Evolutionary conservation across 1,140 invertebrate genomes (phyloP).

Genomic region (Phthorimaea operculella): DNA sequence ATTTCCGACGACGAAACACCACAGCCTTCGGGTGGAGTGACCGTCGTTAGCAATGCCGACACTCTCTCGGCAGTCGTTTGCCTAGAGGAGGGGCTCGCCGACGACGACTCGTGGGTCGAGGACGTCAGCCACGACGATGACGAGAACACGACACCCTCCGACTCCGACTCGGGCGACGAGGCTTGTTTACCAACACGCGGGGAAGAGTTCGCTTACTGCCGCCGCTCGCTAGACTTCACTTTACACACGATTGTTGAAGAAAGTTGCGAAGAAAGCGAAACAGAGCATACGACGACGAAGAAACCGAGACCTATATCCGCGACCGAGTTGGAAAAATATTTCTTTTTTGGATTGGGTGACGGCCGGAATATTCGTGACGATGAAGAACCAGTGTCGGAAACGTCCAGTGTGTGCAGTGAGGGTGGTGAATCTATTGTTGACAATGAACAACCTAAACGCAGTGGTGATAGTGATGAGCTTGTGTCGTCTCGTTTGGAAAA

Average conservation of each 20-base stretch:
- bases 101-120: slow-evolving; percentile 90
- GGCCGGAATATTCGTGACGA: slow-evolving; percentile 70
- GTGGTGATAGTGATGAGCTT: slow-evolving; percentile 74
- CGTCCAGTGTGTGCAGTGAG: slow-evolving; percentile 88
- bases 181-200: slow-evolving; percentile 74
- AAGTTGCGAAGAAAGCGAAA: slow-evolving; percentile 91
- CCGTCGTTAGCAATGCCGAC: slow-evolving; percentile 73
- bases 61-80: slow-evolving; percentile 77
- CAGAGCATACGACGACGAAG: slow-evolving; percentile 71
- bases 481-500: slow-evolving; percentile 89
- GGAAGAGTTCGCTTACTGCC: slow-evolving; percentile 84
- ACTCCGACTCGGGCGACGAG: slow-evolving; percentile 70
- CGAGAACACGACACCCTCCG: slow-evolving; percentile 69
- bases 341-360: slow-evolving; percentile 85
- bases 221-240: slow-evolving; percentile 86
- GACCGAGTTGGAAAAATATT: slow-evolving; percentile 91
- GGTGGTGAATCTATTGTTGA: slow-evolving; percentile 75
- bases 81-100: slow-evolving; percentile 84
- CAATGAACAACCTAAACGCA: slow-evolving; percentile 66
- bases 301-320: slow-evolving; percentile 75
- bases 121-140: slow-evolving; percentile 82
- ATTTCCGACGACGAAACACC: slow-evolving; percentile 50
- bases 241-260: slow-evolving; percentile 94
- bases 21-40: slow-evolving; percentile 66
- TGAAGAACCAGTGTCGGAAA: slow-evolving; percentile 85